Percentiles rank a stretch among this genome's conserved stretches.
Conservation (phyloP, 2,888 invertebrate species). For the Drosophila lutescens region DNA sequence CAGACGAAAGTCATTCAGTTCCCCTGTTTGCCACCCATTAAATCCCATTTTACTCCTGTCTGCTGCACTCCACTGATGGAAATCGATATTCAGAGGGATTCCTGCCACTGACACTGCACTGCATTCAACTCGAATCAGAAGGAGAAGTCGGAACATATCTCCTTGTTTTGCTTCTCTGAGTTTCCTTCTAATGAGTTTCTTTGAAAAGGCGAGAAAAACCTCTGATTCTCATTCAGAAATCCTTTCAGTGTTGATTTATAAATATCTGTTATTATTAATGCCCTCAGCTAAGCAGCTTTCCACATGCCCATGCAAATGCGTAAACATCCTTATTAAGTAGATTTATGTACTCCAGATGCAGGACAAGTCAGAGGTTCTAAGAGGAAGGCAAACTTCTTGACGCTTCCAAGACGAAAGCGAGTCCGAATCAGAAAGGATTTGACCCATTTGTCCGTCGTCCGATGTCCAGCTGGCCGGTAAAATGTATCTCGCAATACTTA, state of each 20-base stretch:
- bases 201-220: not conserved
- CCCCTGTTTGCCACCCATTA: not conserved
- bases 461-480: conserved; percentile 49
- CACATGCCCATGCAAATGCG: conserved; percentile 16
- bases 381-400: conserved; percentile 20
- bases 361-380: conserved; percentile 20
- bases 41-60: conserved; percentile 17
- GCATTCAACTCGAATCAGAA: conserved; percentile 36
- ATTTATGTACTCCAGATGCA: conserved; percentile 41
- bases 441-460: conserved; percentile 29
- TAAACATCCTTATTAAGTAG: conserved; percentile 12
- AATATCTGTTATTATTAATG: conserved; percentile 31
- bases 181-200: conserved; percentile 27
- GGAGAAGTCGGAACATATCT: not conserved
- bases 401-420: conserved; percentile 28
- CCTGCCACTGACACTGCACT: conserved; percentile 46
- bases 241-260: conserved; percentile 18
- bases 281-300: conserved; percentile 7
- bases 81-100: conserved; percentile 58
- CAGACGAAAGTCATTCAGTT: conserved; percentile 38
- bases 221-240: not conserved
- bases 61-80: conserved; percentile 32
- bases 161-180: conserved; percentile 1
- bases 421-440: conserved; percentile 53
- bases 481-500: conserved; percentile 72